Percentiles rank a stretch among this genome's conserved stretches.
phyloP scores from a whole-genome alignment of 2,888 invertebrate genomes.

The Pseudolycoriella hygida region DNA sequence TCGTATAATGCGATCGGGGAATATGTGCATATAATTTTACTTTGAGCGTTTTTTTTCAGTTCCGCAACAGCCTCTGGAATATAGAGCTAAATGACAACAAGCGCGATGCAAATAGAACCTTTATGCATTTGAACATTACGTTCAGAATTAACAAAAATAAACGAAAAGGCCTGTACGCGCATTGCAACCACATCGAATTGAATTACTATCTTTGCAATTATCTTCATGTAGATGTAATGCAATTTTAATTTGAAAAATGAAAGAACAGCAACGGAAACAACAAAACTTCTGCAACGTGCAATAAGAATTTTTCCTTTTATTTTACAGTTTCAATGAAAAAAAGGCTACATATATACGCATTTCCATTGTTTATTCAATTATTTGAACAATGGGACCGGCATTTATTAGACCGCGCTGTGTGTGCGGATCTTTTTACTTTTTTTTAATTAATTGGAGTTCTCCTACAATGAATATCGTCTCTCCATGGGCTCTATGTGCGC shows the following conservation, averaged over 20 bases:
- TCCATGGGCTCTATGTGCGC: no score
- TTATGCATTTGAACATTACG: no score
- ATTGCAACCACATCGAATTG: no score
- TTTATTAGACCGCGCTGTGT: neutral
- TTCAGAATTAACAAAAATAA: no score
- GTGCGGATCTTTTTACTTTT: neutral
- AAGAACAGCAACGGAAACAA: neutral
- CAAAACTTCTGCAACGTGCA: neutral
- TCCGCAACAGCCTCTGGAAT: no score
- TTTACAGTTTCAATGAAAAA: neutral
- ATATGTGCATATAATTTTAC: no score
- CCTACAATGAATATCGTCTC: constrained; percentile 1
- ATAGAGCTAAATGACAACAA: no score
- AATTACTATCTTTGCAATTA: no score
- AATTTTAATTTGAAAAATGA: constrained; percentile 1
- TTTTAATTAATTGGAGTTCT: constrained; percentile 2
- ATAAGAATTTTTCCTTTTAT: neutral
- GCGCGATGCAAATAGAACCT: no score
- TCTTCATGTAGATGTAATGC: neutral
- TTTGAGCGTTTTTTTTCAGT: no score
- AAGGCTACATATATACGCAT: neutral
- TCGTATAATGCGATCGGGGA: no score
- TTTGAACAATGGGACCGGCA: neutral
- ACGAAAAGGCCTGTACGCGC: no score
- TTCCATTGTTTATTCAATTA: constrained; percentile 2